Percentiles rank a stretch among this genome's conserved stretches.
phyloP scores from a whole-genome alignment of 1,140 invertebrate species.

The Ephestia elutella region DNA sequence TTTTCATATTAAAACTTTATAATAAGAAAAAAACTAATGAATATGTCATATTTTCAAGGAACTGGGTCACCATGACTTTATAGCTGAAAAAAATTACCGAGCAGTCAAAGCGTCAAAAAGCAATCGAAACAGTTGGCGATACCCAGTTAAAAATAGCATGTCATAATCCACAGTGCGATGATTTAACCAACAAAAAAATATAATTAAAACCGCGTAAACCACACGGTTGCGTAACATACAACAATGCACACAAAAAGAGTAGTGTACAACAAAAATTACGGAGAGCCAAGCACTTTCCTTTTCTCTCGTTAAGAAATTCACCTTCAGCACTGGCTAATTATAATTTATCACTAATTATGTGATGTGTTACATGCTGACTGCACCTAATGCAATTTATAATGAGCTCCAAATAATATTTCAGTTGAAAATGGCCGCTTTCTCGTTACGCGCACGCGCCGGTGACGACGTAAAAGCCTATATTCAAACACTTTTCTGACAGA shows the following conservation, averaged over 20 bases:
- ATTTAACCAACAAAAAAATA: not conserved
- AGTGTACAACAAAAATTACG: not conserved
- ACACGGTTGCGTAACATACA: slow-evolving; percentile 1
- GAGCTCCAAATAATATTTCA: slow-evolving; percentile 9
- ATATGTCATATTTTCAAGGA: no score
- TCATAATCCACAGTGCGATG: not conserved
- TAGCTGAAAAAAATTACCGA: no score
- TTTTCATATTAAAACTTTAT: no score
- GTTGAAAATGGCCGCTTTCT: slow-evolving; percentile 13
- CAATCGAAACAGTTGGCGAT: not conserved
- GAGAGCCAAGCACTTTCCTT: slow-evolving; percentile 21
- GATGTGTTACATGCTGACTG: slow-evolving; percentile 12
- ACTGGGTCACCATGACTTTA: no score
- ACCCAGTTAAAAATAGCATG: not conserved
- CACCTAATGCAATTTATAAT: slow-evolving; percentile 6
- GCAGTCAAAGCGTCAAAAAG: no score
- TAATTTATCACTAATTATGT: slow-evolving; percentile 22
- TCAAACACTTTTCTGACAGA: slow-evolving; percentile 6
- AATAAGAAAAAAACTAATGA: no score
- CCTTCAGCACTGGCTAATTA: slow-evolving; percentile 13
- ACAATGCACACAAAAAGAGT: not conserved
- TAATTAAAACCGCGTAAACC: slow-evolving; percentile 1
- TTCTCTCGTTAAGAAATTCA: slow-evolving; percentile 24
- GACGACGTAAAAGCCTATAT: not conserved
- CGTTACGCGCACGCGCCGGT: slow-evolving; percentile 1